Conservation (phyloP, 2,888 invertebrate species). For the Netelia fuscicornis region DNA sequence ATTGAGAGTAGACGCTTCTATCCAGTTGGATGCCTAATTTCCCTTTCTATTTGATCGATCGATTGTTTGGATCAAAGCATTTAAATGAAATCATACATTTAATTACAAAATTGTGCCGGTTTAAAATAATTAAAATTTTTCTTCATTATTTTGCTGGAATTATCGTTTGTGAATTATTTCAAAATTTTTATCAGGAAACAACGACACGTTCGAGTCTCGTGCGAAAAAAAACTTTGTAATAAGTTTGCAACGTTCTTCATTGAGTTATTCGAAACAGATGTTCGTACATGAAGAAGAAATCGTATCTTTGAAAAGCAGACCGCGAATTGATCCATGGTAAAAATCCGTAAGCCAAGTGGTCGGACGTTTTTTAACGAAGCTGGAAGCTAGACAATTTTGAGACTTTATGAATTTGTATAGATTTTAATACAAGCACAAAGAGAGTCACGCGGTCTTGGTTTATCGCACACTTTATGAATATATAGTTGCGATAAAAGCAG, state of each 20-base stretch:
- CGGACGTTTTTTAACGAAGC: constrained; percentile 23
- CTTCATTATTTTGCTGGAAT: no score
- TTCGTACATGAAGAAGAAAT: constrained; percentile 23
- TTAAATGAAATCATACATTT: no score
- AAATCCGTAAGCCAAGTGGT: neutral
- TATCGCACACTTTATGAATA: constrained; percentile 47
- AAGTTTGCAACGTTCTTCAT: no score
- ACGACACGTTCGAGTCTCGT: no score
- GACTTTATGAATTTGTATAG: constrained; percentile 47
- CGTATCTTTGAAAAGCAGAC: neutral
- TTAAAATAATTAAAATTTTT: no score
- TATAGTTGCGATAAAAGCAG: constrained; percentile 53
- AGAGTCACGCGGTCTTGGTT: constrained; percentile 34
- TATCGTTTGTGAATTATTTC: no score
- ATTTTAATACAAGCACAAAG: constrained; percentile 9
- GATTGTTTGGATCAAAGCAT: neutral
- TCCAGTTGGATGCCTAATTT: neutral
- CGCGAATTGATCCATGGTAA: neutral
- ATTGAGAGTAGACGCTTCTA: neutral
- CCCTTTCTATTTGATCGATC: neutral
- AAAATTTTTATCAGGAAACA: no score
- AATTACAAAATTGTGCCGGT: no score
- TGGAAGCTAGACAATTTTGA: constrained; percentile 35
- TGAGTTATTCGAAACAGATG: neutral
- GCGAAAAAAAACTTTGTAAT: no score